Base-by-base conservation (phyloP, 2,888 invertebrate species). In the Taenaris catops region DNA sequence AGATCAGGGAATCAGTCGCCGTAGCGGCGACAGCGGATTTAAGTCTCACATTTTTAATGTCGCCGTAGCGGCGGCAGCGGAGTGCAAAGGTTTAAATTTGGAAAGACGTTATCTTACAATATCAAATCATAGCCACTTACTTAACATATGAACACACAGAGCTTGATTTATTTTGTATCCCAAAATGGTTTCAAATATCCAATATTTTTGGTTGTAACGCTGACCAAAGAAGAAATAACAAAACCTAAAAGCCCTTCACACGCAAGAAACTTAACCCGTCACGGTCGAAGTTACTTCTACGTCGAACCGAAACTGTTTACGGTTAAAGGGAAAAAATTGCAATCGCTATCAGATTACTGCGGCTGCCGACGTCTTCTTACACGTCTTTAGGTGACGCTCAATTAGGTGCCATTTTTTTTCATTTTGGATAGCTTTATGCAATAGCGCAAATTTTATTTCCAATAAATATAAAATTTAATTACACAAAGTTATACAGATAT, bases 301-400 rank as follows among this genome's bases (percentile, higher is more conserved):
- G 53, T 58, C 58, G 46, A 65, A 66, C 62, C 62, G 60, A 73
- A 72, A 75, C 63, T 68, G 74, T 76, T 70, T 69, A 63, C 59
- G 50, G 52, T 43, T 39, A 45, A 47, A 48, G 59, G n/a, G 63
- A 67, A 74, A 69, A 65, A 65, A 59, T 62, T 53, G 53, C 56
- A 32, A 33, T 36, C 48, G 63, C 68, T 75, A 64, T 81, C 69
- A 46, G 57, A 59, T 81, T 78, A 69, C 79, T 51, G 46, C 52
- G 55, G 63, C 64, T 55, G 58, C 57, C 46, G 55, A 58, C 58
- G 51, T 80, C 71, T 51, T 49, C 59, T 83, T 78, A 70, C 79
- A 61, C 51, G 56, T 51, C 54, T 71, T 63, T 59, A 63, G 65
- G 70, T 69, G 65, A 76, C 74, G 81, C 71, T 84, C 81, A 79